A percentile compares a stretch with the other conserved stretches of the same genome.
phyloP scores from a whole-genome alignment of 2,888 invertebrate genomes.

The Molanna angustata region DNA sequence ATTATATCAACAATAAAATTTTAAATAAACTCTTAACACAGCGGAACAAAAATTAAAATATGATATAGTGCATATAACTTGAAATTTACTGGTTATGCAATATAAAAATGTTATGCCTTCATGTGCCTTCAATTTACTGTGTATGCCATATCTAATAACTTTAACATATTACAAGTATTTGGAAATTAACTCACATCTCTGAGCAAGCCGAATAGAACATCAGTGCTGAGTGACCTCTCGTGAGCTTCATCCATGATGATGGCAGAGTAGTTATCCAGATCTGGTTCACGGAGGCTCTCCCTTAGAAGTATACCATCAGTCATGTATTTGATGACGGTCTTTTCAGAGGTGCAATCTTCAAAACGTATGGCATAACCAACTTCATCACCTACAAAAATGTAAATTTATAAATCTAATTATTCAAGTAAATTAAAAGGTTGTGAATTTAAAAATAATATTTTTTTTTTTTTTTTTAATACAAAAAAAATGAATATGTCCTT shows the following conservation, averaged over 20 bases:
- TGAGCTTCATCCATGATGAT: slow-evolving; percentile 99
- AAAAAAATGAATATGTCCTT: too few species aligned
- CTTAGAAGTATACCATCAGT: slow-evolving; percentile 97
- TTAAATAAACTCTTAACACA: too few species aligned
- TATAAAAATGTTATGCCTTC: too few species aligned
- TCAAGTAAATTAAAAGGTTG: neutral
- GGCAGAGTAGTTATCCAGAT: slow-evolving; percentile 95
- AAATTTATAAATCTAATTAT: neutral
- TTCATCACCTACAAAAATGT: slow-evolving; percentile 63
- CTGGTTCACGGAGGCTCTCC: slow-evolving; percentile 94
- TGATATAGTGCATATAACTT: too few species aligned
- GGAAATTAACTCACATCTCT: slow-evolving; percentile 87
- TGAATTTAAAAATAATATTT: neutral
- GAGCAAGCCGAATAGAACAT: slow-evolving; percentile 94
- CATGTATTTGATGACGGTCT: slow-evolving; percentile 97
- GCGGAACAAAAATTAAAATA: too few species aligned
- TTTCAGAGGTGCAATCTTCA: slow-evolving; percentile 96
- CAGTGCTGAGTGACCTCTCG: slow-evolving; percentile 95
- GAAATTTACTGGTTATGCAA: too few species aligned
- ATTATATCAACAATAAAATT: too few species aligned
- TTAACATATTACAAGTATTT: too few species aligned
- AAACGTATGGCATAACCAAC: slow-evolving; percentile 99
- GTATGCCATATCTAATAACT: too few species aligned
- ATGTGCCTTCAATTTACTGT: too few species aligned
- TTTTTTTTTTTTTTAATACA: too few species aligned